A percentile compares a stretch with the other conserved stretches of the same genome.
Conservation (phyloP, 2,888 invertebrate species). For the Pheosia tremula region DNA sequence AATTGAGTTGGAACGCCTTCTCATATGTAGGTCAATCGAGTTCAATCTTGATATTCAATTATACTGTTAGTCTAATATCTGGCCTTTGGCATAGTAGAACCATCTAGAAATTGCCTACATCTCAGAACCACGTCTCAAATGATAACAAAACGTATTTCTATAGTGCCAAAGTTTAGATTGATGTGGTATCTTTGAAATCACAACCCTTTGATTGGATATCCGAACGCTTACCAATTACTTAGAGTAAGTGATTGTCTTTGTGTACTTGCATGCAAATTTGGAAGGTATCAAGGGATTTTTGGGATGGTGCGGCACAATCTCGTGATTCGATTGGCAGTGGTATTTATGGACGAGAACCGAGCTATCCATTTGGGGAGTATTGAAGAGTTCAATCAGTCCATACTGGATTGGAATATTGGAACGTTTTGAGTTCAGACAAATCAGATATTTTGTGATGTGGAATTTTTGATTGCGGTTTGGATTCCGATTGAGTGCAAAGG, state of each 20-base stretch:
- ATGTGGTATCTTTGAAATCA: conserved; percentile 49
- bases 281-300: conserved; percentile 33
- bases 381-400: conserved; percentile 1
- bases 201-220: conserved; percentile 73
- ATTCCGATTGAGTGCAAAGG: too few species aligned
- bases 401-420: neutral
- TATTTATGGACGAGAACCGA: conserved; percentile 1
- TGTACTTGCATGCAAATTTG: conserved; percentile 51
- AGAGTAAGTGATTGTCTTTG: conserved; percentile 77
- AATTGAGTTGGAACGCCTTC: conserved; percentile 46
- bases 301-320: conserved; percentile 18
- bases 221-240: conserved; percentile 77
- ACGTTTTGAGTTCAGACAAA: neutral
- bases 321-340: conserved; percentile 4
- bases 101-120: conserved; percentile 69
- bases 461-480: neutral
- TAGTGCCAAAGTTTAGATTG: conserved; percentile 35
- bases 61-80: conserved; percentile 63
- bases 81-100: conserved; percentile 61
- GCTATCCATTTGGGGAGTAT: neutral
- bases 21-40: conserved; percentile 50
- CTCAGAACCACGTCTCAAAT: conserved; percentile 29
- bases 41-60: conserved; percentile 70
- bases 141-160: conserved; percentile 33
- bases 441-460: neutral